These are phyloP conservation scores for Grantiella picta DNA, from an alignment of 2,113 vertebrate species.

Conservation along the genomic window DNA sequence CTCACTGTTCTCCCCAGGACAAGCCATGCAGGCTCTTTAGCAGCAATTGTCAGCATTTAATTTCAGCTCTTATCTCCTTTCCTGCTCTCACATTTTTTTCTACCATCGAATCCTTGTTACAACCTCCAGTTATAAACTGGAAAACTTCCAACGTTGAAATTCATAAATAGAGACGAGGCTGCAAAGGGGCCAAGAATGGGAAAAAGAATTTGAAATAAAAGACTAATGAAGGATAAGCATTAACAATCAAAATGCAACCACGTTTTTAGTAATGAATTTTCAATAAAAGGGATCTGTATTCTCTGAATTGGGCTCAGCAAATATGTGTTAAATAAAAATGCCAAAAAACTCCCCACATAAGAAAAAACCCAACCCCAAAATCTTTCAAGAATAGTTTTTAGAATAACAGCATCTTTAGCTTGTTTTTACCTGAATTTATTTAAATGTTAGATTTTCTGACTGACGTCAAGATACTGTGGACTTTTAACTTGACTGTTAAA, in stretches of 20 bases:
- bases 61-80: background rate
- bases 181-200: background rate
- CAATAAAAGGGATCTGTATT: background rate
- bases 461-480: background rate
- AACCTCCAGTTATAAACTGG: background rate
- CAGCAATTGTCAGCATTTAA: background rate
- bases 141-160: background rate
- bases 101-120: background rate
- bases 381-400: background rate
- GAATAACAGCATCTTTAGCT: background rate
- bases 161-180: background rate
- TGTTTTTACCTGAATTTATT: background rate
- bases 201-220: background rate
- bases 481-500: background rate
- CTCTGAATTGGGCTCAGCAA: background rate
- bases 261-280: background rate
- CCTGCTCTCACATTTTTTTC: background rate
- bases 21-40: background rate
- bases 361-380: background rate
- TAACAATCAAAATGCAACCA: background rate
- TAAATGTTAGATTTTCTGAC: background rate
- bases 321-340: background rate
- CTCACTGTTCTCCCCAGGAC: background rate
- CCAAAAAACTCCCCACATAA: background rate
- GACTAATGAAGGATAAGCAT: background rate